These are phyloP conservation scores for Stichopus horrens DNA, from an alignment of 53 echinoderm and acorn worm genomes.

Conservation along the genomic window DNA sequence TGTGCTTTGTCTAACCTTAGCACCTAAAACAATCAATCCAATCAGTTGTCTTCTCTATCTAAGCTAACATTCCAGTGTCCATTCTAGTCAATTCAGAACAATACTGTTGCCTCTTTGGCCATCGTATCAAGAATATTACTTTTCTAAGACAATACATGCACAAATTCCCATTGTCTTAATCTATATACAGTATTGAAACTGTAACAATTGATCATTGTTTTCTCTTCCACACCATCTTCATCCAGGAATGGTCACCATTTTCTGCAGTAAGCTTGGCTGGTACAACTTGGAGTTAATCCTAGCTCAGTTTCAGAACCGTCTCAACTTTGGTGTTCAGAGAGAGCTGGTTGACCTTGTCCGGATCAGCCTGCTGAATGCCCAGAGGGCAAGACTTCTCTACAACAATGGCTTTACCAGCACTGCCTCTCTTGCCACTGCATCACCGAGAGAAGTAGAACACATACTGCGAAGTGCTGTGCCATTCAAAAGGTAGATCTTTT, in stretches of 20 bases:
- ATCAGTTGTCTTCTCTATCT: too few relatives aligned
- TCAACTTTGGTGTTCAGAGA: conserved; percentile 97
- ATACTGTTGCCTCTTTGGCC: too few relatives aligned
- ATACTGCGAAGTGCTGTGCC: conserved; percentile 84
- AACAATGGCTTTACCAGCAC: conserved; percentile 70
- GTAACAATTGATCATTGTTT: background rate
- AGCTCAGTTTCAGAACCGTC: conserved; percentile 87
- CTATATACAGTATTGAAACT: background rate
- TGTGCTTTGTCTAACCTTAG: too few relatives aligned
- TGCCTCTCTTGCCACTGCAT: conserved; percentile 73
- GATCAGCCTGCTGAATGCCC: conserved; percentile 86
- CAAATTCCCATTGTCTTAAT: background rate
- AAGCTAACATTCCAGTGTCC: too few relatives aligned
- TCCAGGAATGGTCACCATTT: conserved; percentile 97
- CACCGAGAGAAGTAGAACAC: conserved; percentile 69
- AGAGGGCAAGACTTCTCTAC: conserved; percentile 87
- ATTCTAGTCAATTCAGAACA: too few relatives aligned
- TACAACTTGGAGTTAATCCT: conserved; percentile 92
- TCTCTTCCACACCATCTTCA: background rate
- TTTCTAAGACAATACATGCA: background rate
- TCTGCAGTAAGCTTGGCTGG: conserved; percentile 94
- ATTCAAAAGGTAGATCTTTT: conserved; percentile 73
- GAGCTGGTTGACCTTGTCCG: conserved; percentile 93
- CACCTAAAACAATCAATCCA: too few relatives aligned
- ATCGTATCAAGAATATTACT: background rate